Evolutionary conservation across 2,797 vertebrate species (phyloP).

Genomic region (Sparidentex hasta): DNA sequence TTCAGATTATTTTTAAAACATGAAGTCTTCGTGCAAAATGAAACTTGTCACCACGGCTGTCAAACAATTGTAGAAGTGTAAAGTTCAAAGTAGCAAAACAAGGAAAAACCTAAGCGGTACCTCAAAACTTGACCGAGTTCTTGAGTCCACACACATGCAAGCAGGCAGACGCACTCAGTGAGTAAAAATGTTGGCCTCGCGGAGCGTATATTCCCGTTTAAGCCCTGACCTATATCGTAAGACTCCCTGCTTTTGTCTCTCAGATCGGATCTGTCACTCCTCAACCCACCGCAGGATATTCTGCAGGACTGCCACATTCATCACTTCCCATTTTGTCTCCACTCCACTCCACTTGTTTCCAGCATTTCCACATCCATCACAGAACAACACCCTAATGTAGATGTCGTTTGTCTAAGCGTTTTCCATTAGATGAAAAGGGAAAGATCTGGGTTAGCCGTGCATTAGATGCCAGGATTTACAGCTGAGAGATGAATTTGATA

Average conservation of each 20-base stretch:
- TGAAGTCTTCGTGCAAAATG: too few species aligned
- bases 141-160: background rate
- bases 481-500: constrained; percentile 60
- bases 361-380: constrained; percentile 68
- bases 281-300: constrained; percentile 39
- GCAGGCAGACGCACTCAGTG: constrained; percentile 9
- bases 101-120: background rate
- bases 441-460: constrained; percentile 59
- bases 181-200: constrained; percentile 27
- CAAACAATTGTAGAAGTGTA: background rate
- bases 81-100: background rate
- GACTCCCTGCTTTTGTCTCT: constrained; percentile 38
- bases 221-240: constrained; percentile 34
- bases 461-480: constrained; percentile 56
- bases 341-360: constrained; percentile 65
- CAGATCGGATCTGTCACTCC: constrained; percentile 57
- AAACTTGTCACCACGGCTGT: background rate
- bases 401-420: constrained; percentile 66
- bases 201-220: constrained; percentile 49
- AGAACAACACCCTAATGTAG: constrained; percentile 58
- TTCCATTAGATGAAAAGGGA: constrained; percentile 67
- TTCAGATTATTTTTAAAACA: too few species aligned
- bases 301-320: constrained; percentile 60
- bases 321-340: constrained; percentile 65
- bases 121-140: background rate